These are phyloP conservation scores for Mercenaria mercenaria DNA, from an alignment of 1,140 invertebrate genomes.

Conservation along the genomic window DNA sequence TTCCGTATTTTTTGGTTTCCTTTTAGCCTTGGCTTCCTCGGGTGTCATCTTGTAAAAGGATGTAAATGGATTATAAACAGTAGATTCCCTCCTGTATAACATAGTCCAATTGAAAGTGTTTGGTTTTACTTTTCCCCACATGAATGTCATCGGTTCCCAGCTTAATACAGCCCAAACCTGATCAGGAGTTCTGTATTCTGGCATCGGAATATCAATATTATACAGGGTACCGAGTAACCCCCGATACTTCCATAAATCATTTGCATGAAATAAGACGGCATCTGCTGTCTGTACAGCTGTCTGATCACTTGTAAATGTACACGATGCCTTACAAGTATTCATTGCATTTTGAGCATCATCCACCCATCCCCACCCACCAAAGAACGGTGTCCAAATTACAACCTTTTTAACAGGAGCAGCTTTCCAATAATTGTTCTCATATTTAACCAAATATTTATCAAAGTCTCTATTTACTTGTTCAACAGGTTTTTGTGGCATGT, in stretches of 20 bases:
- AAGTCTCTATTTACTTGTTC: slow-evolving; percentile 47
- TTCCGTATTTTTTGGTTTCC: slow-evolving; percentile 3
- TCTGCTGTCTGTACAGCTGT: slow-evolving; percentile 27
- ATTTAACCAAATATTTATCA: slow-evolving; percentile 53
- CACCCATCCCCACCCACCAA: slow-evolving; percentile 45
- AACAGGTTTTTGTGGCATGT: slow-evolving; percentile 29
- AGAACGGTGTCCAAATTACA: slow-evolving; percentile 61
- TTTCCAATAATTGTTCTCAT: slow-evolving; percentile 44
- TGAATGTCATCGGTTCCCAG: slow-evolving; percentile 54
- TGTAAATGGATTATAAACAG: slow-evolving; percentile 48
- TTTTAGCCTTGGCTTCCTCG: slow-evolving; percentile 19
- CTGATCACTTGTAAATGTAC: slow-evolving; percentile 37
- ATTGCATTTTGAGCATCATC: slow-evolving; percentile 13
- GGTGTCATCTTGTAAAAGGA: slow-evolving; percentile 12
- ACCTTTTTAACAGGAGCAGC: slow-evolving; percentile 22
- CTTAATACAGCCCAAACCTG: slow-evolving; percentile 56
- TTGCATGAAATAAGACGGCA: slow-evolving; percentile 59
- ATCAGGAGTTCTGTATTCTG: slow-evolving; percentile 18
- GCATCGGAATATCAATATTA: slow-evolving; percentile 37
- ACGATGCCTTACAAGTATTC: slow-evolving; percentile 15
- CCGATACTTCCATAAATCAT: slow-evolving; percentile 47
- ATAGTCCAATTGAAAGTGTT: slow-evolving; percentile 61
- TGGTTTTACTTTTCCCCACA: slow-evolving; percentile 59
- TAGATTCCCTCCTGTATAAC: slow-evolving; percentile 61
- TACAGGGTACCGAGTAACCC: slow-evolving; percentile 38